Evolutionary conservation across 2,888 invertebrate genomes (phyloP), one percentile per base, ranked within the genome.

Genomic region (Tipula helvola): DNA sequence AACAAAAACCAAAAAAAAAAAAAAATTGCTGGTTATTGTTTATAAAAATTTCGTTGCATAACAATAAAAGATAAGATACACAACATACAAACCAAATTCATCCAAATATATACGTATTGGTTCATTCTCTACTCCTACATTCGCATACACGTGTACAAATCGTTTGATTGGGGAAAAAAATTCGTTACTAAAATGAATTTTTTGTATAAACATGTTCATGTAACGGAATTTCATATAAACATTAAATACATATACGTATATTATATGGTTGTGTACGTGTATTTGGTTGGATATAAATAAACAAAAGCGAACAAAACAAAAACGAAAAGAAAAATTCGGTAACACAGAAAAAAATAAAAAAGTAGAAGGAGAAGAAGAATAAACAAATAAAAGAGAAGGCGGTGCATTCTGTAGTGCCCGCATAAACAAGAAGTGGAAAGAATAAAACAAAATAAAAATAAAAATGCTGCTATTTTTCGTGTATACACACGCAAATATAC

Each of bases 301-400:
- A 71, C n/a, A 10, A 3, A 18, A 12, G 5, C 28, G 28, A 28
- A 71, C 28, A 71, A 71, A 71, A 71, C 71, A 71, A 12, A 71
- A 28, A 71, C 2, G 10, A 10, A 71, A 71, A 71, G 71, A 71
- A 28, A 28, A 71, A 71, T 71, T 71, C 28, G 71, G 28, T 71
- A 71, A 28, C 0, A 28, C 18, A 28, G 28, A 28, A 28, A 28
- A 28, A 28, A 28, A 28, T 1, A 71, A 71, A 71, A 71, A 71
- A 71, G 71, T 71, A 71, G 71, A 71, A 71, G 71, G 71, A 71
- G 71, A 71, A 71, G 71, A 71, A 71, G 71, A 71, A 71, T 71
- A 71, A 71, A 71, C 71, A 71, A 71, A 71, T 71, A 71, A 71
- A 71, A 71, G 71, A 71, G 71, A 71, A 71, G 71, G 71, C 71